phyloP scores from a whole-genome alignment of 1,140 invertebrate genomes.

The Drosophila melanica region DNA sequence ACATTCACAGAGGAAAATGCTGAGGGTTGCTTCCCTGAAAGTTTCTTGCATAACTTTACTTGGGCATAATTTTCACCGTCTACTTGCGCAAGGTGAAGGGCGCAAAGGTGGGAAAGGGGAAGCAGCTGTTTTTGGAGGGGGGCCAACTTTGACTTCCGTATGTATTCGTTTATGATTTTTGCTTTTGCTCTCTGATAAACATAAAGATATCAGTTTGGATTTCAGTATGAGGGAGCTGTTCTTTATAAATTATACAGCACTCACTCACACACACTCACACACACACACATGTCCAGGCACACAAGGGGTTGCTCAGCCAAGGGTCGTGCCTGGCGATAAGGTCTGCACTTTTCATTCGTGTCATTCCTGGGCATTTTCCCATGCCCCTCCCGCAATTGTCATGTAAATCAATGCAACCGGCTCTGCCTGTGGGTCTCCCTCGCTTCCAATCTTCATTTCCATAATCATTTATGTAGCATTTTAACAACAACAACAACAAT shows the following conservation, averaged over 20 bases:
- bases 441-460: conserved; percentile 69
- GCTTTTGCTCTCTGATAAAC: conserved; percentile 59
- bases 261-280: neutral
- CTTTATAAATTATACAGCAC: conserved; percentile 60
- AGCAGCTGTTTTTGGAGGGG: neutral
- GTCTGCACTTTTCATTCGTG: conserved; percentile 29
- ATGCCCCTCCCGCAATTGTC: conserved; percentile 60
- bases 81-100: neutral
- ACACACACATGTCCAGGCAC: neutral
- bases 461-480: conserved; percentile 49
- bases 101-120: neutral
- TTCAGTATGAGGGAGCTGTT: conserved; percentile 35
- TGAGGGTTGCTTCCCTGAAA: conserved; percentile 45
- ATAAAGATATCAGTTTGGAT: conserved; percentile 61
- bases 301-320: conserved; percentile 49
- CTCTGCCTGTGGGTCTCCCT: conserved; percentile 21
- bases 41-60: conserved; percentile 62
- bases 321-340: conserved; percentile 51
- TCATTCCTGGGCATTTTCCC: conserved; percentile 36
- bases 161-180: conserved; percentile 75
- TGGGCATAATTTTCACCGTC: conserved; percentile 44
- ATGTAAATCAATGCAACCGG: conserved; percentile 78
- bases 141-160: conserved; percentile 62
- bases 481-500: conserved; percentile 25
- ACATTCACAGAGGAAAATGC: conserved; percentile 11